A percentile compares a stretch with the other conserved stretches of the same genome.
Evolutionary conservation across 2,797 vertebrate genomes (phyloP).

Genomic region (Cuculus canorus): DNA sequence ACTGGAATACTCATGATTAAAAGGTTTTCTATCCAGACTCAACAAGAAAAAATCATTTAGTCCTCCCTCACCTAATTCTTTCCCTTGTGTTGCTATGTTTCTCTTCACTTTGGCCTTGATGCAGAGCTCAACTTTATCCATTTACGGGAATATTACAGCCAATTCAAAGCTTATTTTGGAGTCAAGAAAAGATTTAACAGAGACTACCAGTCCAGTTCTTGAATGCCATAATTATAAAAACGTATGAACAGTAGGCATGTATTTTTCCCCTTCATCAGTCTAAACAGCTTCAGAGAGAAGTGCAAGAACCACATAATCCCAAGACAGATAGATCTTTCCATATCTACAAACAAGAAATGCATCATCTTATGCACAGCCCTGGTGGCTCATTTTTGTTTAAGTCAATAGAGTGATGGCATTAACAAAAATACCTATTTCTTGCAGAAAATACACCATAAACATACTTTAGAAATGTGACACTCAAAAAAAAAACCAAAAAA

Average conservation of each 20-base stretch:
- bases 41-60: not conserved
- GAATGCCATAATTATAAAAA: not conserved
- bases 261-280: not conserved
- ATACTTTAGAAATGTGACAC: not conserved
- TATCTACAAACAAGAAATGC: not conserved
- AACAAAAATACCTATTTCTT: not conserved
- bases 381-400: not conserved
- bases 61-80: not conserved
- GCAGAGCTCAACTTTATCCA: not conserved
- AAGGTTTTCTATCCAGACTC: not conserved
- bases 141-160: not conserved
- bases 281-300: not conserved
- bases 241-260: not conserved
- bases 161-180: conserved; percentile 23
- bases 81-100: not conserved
- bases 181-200: not conserved
- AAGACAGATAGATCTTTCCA: not conserved
- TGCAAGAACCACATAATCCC: not conserved
- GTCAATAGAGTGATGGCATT: not conserved
- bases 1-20: no score
- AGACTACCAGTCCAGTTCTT: not conserved
- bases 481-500: fast-evolving
- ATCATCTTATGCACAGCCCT: not conserved
- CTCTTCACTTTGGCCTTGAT: not conserved
- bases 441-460: not conserved